Base-by-base conservation (phyloP, 2,113 vertebrate genomes). In the Grus americana region DNA sequence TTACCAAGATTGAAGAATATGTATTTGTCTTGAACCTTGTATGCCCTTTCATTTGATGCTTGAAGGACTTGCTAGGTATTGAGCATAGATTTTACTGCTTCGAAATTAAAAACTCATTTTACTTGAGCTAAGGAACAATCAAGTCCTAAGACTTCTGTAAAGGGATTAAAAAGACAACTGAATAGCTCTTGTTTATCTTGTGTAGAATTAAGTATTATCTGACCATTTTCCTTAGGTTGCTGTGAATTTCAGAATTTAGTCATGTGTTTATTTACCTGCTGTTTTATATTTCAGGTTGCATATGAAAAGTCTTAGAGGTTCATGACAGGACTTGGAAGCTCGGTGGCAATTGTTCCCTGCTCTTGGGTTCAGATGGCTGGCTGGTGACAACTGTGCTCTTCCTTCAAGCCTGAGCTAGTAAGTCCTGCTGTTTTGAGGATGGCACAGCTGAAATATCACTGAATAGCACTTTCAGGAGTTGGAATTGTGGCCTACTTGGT, bases 301-400 rank as follows among this genome's bases (percentile, higher is more conserved):
- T 27, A 32, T 38, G n/a, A 46, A 75, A 50, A 50, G 2, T 10
- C 0, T 9, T 9, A 24, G 47, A 72, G 4, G 5, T 40, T 29
- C 1, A 2, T 11, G 15, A 17, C 27, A 86, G 54, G 40, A 15
- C 55, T 79, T 38, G n/a, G 57, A 67, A 88, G 8, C 19, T 59
- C 1, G 1, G 29, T 42, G 21, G 17, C 8, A 22, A 46, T 44
- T 30, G 3, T 42, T 50, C 11, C 34, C 14, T 65, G 15, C 13
- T 20, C 1, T 38, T 49, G 27, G 6, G 7, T 58, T 78, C 16
- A 15, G 8, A 10, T 9, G 27, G 10, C 6, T 84, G 50, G 36
- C 17, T 78, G 22, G 4, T 74, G 70, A n/a, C 30, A 32, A 1
- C 15, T 17, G 14, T 0, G 0, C 11, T 46, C 16, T 62, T 63